Evolutionary conservation across 2,113 vertebrate genomes (phyloP).

Genomic region (Galeopterus variegatus): DNA sequence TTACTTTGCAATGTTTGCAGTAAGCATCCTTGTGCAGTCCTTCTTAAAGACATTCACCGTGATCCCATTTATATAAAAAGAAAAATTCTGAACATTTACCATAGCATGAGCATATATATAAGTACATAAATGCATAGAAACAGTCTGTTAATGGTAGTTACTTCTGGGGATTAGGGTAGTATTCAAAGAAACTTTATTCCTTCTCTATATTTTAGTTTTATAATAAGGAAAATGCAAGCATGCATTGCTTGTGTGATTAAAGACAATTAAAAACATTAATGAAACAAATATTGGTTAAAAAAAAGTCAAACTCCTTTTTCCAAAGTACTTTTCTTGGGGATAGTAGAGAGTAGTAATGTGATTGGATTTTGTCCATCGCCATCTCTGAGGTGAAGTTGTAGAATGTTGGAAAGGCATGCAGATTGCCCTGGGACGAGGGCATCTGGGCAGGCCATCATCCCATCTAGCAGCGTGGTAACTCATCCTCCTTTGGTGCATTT

Average conservation of each 20-base stretch:
- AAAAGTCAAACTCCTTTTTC: background rate
- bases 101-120: background rate
- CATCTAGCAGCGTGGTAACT: background rate
- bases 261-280: conserved; percentile 10
- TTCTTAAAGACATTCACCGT: background rate
- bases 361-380: background rate
- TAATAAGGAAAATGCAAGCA: background rate
- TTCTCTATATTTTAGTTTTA: conserved; percentile 19
- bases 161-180: background rate
- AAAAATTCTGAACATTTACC: background rate
- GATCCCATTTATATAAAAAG: background rate
- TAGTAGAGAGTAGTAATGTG: background rate
- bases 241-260: background rate
- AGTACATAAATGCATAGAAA: background rate
- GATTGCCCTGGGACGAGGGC: background rate
- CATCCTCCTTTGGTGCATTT: background rate
- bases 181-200: background rate
- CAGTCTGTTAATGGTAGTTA: background rate
- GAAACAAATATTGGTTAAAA: conserved; percentile 26
- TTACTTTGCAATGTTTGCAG: background rate
- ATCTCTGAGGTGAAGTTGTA: background rate
- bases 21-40: background rate
- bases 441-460: background rate
- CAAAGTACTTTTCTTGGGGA: background rate
- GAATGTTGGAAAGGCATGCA: background rate